Conservation (phyloP, 1,140 invertebrate species). For the Pinna nobilis region DNA sequence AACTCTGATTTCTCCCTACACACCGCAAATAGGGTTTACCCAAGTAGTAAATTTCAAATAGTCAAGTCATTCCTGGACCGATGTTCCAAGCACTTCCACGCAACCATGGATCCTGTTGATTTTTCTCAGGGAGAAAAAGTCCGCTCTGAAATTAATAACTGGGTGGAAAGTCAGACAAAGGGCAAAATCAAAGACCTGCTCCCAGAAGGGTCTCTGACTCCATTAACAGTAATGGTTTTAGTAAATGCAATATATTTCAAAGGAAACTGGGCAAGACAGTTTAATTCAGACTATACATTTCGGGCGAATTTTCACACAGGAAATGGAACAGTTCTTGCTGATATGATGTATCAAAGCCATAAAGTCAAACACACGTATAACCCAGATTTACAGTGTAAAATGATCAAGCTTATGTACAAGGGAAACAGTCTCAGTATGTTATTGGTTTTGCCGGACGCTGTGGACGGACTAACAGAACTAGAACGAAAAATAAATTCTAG, state of each 20-base stretch:
- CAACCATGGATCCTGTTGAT: conserved; percentile 22
- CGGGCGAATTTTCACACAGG: conserved; percentile 37
- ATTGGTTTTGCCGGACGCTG: conserved; percentile 81
- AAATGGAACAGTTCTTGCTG: conserved; percentile 27
- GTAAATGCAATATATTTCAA: conserved; percentile 88
- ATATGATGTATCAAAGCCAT: conserved; percentile 46
- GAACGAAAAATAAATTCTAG: conserved; percentile 24
- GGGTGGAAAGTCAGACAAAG: conserved; percentile 81
- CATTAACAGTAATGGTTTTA: conserved; percentile 80
- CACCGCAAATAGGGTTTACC: conserved; percentile 85
- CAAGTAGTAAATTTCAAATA: conserved; percentile 7
- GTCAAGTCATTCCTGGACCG: conserved; percentile 17
- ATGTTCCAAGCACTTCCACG: conserved; percentile 31
- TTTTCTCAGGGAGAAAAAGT: conserved; percentile 43
- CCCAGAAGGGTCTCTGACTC: conserved; percentile 68
- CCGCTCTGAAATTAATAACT: conserved; percentile 79
- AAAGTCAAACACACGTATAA: conserved; percentile 25
- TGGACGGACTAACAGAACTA: conserved; percentile 61
- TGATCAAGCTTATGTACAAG: conserved; percentile 84
- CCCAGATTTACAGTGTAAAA: conserved; percentile 77
- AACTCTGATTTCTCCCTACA: conserved; percentile 81
- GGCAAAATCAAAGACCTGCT: conserved; percentile 81
- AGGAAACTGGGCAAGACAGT: conserved; percentile 84
- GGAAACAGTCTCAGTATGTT: conserved; percentile 80
- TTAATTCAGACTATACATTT: conserved; percentile 78